Percentiles rank a stretch among this genome's conserved stretches.
These are phyloP conservation scores for Apodemia zela DNA, from an alignment of 2,888 invertebrate species.

Conservation along the genomic window DNA sequence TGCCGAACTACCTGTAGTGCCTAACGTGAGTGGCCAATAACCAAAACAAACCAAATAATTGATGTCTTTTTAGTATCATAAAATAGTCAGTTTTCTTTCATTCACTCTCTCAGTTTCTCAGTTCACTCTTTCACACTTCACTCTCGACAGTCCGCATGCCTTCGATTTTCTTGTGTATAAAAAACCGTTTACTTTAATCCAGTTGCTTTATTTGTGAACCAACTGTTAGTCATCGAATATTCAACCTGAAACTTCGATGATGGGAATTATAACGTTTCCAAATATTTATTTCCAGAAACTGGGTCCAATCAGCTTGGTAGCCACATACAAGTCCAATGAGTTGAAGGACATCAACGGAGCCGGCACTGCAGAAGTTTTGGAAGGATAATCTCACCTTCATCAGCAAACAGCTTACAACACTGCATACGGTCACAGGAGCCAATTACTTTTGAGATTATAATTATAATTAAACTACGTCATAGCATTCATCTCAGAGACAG, in stretches of 20 bases:
- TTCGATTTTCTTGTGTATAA: too few species aligned
- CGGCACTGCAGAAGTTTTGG: constrained; percentile 79
- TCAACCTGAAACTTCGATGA: too few species aligned
- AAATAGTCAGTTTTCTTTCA: too few species aligned
- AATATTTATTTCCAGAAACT: constrained; percentile 55
- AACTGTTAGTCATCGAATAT: too few species aligned
- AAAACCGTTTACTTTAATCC: too few species aligned
- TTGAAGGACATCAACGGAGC: constrained; percentile 86
- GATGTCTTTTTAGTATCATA: too few species aligned
- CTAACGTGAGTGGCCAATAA: constrained; percentile 76
- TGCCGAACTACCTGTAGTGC: constrained; percentile 80
- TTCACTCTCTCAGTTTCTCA: too few species aligned
- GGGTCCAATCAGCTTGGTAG: constrained; percentile 84
- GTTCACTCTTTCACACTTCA: too few species aligned
- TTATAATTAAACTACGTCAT: not conserved
- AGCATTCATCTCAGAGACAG: not conserved
- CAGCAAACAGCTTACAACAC: not conserved
- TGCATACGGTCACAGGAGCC: constrained; percentile 1
- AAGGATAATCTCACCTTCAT: constrained; percentile 43
- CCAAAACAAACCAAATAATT: too few species aligned
- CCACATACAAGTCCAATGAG: constrained; percentile 85
- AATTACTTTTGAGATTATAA: constrained; percentile 20
- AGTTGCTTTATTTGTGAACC: too few species aligned
- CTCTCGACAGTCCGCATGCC: too few species aligned
- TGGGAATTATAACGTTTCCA: too few species aligned